Evolutionary conservation across 2,797 vertebrate species (phyloP).

Genomic region (Sorex maritimensis): DNA sequence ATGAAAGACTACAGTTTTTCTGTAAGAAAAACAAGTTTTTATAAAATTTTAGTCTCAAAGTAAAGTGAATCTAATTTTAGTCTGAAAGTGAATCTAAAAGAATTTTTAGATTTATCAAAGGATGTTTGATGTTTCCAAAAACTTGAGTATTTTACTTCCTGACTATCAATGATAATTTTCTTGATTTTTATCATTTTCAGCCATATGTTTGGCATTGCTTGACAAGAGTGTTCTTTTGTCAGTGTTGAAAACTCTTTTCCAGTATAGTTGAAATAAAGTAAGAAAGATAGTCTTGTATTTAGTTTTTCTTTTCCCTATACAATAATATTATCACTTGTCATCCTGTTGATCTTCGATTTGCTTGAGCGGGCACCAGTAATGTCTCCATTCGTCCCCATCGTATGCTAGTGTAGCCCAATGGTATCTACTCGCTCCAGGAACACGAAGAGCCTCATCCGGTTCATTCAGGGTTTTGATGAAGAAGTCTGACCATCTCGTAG

Average conservation of each 20-base stretch:
- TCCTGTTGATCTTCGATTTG: no score
- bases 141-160: conserved; percentile 31
- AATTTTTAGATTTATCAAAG: background rate
- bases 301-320: background rate
- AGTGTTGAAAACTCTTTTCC: background rate
- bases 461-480: no score
- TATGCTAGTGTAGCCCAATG: no score
- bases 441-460: no score
- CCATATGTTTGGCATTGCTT: conserved; percentile 58
- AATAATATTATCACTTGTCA: background rate
- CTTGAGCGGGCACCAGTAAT: no score
- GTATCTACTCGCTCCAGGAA: no score
- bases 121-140: conserved; percentile 57
- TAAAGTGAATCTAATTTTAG: background rate
- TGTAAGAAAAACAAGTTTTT: conserved; percentile 30
- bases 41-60: conserved; percentile 6
- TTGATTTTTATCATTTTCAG: conserved; percentile 16
- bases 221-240: conserved; percentile 37
- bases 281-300: conserved; percentile 19
- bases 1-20: background rate
- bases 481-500: no score
- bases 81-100: no score
- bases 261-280: conserved; percentile 63
- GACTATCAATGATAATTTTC: conserved; percentile 31
- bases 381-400: no score